Evolutionary conservation across 2,797 vertebrate species (phyloP).

Genomic region (Mastacembelus armatus): DNA sequence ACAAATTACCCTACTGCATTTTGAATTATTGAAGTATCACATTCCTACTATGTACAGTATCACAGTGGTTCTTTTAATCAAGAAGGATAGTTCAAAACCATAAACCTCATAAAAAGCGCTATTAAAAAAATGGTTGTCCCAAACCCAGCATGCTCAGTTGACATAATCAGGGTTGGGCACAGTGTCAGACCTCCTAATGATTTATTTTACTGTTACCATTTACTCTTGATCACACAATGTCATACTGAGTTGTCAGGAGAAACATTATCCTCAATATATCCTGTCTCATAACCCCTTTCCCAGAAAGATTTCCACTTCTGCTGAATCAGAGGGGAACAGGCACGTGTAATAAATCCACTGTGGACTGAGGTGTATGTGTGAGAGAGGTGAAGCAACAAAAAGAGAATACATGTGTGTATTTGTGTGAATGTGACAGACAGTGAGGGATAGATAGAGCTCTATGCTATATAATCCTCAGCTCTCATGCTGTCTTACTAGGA

Average conservation of each 20-base stretch:
- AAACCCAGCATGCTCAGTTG: background rate
- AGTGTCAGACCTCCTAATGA: constrained; percentile 45
- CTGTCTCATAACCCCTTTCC: constrained; percentile 62
- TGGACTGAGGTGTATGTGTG: constrained; percentile 36
- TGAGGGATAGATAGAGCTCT: constrained; percentile 26
- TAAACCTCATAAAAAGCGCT: constrained; percentile 18
- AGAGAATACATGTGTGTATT: constrained; percentile 6
- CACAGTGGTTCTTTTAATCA: background rate
- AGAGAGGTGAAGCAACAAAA: constrained; percentile 17
- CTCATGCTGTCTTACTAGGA: constrained; percentile 74
- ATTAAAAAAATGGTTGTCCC: constrained; percentile 14
- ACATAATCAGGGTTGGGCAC: constrained; percentile 33
- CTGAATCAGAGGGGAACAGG: constrained; percentile 38
- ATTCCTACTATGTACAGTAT: background rate
- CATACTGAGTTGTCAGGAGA: constrained; percentile 30
- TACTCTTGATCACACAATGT: constrained; percentile 28
- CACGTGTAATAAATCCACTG: constrained; percentile 55
- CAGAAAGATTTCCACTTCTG: constrained; percentile 71
- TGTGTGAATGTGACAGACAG: constrained; percentile 33
- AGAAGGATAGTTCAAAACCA: background rate
- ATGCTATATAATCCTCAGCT: constrained; percentile 64
- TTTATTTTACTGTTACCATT: too few relatives aligned
- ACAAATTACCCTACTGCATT: background rate
- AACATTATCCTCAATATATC: constrained; percentile 62
- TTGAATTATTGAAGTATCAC: background rate